A percentile compares a stretch with the other conserved stretches of the same genome.
These are phyloP conservation scores for Alloplasta piceator DNA, from an alignment of 2,888 invertebrate genomes.

Conservation along the genomic window DNA sequence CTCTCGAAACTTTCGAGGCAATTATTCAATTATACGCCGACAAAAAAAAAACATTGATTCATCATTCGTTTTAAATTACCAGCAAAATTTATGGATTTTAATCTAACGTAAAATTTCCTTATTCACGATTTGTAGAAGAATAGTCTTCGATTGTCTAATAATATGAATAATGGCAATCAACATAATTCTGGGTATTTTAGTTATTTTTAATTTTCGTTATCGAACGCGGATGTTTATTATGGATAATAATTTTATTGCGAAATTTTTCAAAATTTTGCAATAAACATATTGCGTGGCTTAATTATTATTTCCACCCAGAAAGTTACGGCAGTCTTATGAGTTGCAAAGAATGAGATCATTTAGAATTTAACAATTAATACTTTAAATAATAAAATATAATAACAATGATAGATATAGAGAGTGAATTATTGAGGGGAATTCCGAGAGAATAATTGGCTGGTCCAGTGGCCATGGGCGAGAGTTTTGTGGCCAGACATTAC, in stretches of 20 bases:
- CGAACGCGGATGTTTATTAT: too few relatives aligned
- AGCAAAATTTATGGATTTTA: background rate
- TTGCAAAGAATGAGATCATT: too few relatives aligned
- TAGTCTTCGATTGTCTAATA: background rate
- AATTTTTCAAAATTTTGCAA: too few relatives aligned
- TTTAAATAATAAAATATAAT: background rate
- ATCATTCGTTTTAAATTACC: constrained; percentile 4
- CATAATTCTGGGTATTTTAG: background rate
- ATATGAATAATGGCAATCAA: background rate
- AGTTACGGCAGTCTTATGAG: background rate
- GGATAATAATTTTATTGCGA: too few relatives aligned
- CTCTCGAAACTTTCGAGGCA: constrained; percentile 47
- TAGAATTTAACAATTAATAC: background rate
- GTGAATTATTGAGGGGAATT: constrained; percentile 2
- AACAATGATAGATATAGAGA: constrained; percentile 4
- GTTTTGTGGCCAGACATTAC: constrained; percentile 41
- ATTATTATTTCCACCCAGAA: background rate
- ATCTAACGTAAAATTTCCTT: background rate
- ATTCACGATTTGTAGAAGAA: background rate
- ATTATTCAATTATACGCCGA: constrained; percentile 44
- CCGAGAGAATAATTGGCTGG: constrained; percentile 34
- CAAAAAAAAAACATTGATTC: constrained; percentile 1
- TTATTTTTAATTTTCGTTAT: too few relatives aligned
- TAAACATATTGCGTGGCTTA: too few relatives aligned
- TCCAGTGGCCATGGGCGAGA: constrained; percentile 54